Evolutionary conservation across 2,113 vertebrate species (phyloP), one percentile per base, ranked within the genome.

Genomic region (Asarcornis scutulata): DNA sequence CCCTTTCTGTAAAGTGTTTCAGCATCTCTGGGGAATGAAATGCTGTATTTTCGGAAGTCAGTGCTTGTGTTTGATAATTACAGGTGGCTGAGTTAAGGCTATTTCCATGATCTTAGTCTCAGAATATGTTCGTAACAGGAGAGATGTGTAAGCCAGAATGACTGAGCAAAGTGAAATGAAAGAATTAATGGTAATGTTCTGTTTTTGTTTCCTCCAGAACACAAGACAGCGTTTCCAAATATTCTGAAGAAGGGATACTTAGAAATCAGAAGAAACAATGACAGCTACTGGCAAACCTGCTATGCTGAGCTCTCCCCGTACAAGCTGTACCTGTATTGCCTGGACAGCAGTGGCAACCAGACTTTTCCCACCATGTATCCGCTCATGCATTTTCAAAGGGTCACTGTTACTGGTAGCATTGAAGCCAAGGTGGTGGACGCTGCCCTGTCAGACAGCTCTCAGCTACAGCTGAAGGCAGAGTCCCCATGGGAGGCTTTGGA

Each of bases 201-300:
- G 3, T 22, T 91, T 91, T 89, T 91, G 34, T 91, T 93, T 91
- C 93, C 95, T 97, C 29, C 95, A 99, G 99, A 98, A 68, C 98
- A 98, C 91, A 98, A 98, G 96, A 97, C 97, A 71, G 93, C 97
- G 53, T 98, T 98, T 75, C 97, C 98, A 83, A 98, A 98, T 88
- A 98, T 99, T 93, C 98, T 99, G 97, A 99, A 99, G 98, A 99
- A 99, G 95, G 99, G 99, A 26, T 98, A 98, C 92, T 95, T 99
- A 97, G 99, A 99, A 97, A 97, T 98, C 84, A 98, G 99, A 38
- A 99, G 99, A 95, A 98, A 98, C 59, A 97, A 97, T 9, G 98
- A 98, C 94, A 98, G 98, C 86, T 99, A 97, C 88, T 99, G 99
- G 99, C 98, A 98, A 34, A 85, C 98, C 77, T 99, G 99, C 93